Conservation (phyloP, 2,797 vertebrate species). For the Pempheris klunzingeri region DNA sequence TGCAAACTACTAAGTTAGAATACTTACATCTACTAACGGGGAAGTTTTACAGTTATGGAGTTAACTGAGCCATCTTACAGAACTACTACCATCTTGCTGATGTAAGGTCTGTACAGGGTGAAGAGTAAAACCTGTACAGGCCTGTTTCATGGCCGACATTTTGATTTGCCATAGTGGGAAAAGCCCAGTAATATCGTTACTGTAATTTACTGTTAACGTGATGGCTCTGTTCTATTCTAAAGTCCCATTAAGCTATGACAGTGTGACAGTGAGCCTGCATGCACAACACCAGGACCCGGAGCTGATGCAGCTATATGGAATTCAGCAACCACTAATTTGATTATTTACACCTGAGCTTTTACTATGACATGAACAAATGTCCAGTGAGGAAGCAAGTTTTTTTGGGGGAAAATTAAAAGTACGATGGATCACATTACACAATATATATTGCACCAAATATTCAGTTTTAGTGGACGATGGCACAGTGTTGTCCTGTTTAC, state of each 20-base stretch:
- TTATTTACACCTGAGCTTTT: background rate
- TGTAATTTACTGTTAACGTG: background rate
- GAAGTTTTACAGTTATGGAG: background rate
- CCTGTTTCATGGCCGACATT: background rate
- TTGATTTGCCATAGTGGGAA: background rate
- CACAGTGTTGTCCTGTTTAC: no score
- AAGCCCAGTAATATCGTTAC: background rate
- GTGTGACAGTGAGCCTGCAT: background rate
- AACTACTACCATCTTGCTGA: background rate
- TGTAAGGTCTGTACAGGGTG: background rate
- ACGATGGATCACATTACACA: no score
- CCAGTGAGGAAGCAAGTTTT: no score
- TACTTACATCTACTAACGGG: no score
- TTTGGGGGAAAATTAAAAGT: no score
- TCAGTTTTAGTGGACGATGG: no score
- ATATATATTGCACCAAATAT: no score
- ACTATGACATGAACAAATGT: background rate
- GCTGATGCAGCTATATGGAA: background rate
- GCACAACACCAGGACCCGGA: no score
- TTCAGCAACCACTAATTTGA: background rate
- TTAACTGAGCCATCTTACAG: background rate
- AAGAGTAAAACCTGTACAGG: no score
- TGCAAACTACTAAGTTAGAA: background rate
- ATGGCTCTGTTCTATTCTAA: background rate
- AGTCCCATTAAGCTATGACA: background rate